A percentile compares a stretch with the other conserved stretches of the same genome.
Conservation (phyloP, 2,797 vertebrate genomes). For the Gallirallus australis region DNA sequence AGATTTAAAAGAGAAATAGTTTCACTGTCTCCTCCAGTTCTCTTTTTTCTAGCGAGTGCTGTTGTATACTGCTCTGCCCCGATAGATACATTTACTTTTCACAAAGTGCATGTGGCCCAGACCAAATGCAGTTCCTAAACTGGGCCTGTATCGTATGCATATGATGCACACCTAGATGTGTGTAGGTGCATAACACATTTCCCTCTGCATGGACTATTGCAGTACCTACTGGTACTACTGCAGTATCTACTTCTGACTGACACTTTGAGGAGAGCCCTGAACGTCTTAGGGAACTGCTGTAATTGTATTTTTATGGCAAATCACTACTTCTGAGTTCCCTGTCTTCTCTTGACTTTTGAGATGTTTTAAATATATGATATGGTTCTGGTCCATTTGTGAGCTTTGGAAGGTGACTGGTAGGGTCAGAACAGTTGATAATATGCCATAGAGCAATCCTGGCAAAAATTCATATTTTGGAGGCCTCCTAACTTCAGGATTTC, state of each 20-base stretch:
- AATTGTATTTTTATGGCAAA: background rate
- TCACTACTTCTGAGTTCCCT: background rate
- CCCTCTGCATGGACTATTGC: background rate
- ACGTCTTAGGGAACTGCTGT: background rate
- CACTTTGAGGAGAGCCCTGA: background rate
- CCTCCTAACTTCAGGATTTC: background rate
- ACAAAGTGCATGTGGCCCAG: background rate
- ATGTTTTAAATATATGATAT: background rate
- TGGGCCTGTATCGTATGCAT: background rate
- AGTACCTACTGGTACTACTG: background rate
- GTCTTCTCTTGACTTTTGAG: background rate
- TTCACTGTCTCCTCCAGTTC: background rate
- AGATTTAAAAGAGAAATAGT: background rate
- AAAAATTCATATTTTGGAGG: background rate
- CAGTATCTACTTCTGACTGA: background rate
- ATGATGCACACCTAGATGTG: background rate
- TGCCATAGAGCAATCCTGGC: background rate
- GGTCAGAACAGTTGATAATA: background rate
- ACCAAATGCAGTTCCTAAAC: background rate
- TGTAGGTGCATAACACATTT: background rate
- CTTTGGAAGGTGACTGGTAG: background rate
- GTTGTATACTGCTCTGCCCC: background rate
- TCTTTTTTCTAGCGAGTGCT: background rate
- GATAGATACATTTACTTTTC: background rate
- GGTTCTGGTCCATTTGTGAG: background rate